Base-by-base conservation (phyloP, 2,888 invertebrate genomes). In the Drosophila fungiperda region DNA sequence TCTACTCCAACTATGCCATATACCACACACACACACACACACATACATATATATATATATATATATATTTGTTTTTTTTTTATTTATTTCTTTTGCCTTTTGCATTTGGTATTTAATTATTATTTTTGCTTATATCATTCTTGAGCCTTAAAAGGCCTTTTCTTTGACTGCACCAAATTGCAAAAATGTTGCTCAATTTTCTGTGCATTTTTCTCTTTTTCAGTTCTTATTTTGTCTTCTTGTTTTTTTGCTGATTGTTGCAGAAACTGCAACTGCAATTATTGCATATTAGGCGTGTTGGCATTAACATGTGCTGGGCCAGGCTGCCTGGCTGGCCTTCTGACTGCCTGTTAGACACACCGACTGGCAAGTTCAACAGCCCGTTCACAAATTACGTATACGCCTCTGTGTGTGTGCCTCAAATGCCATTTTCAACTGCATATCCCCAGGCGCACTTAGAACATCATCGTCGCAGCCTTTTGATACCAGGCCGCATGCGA, bases 371-470 rank as follows among this genome's bases (percentile, higher is more conserved):
- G 63, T 72, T 78, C 69, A 72, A 75, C 69, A 78, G 81, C 73
- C 66, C 57, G 59, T 64, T 65, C 76, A 76, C 67, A 59, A 67
- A 64, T 64, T 78, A 72, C 76, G 87, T 67, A 83, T 63, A 70
- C 59, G 73, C 53, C 59, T 29, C 9, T 65, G 65, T 71, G 79
- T 29, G 12, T 65, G 65, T 68, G 79, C 67, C 73, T 42, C 59
- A 78, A 82, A 73, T 69, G 83, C 72, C 89, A 79, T 89, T 89
- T 82, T 77, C 76, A 45, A 48, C 79, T 89, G 89, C 89, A 87
- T 80, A 81, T 87, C 87, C 87, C 89, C 64, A 78, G 89, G 85
- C 84, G 73, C 70, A 73, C 78, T 77, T 74, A 70, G 71, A 68
- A 62, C 70, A 60, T 68, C 72, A 73, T 62, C 52, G 35, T 53